Base-by-base conservation (phyloP, 2,113 vertebrate genomes). In the Leucopsar rothschildi region DNA sequence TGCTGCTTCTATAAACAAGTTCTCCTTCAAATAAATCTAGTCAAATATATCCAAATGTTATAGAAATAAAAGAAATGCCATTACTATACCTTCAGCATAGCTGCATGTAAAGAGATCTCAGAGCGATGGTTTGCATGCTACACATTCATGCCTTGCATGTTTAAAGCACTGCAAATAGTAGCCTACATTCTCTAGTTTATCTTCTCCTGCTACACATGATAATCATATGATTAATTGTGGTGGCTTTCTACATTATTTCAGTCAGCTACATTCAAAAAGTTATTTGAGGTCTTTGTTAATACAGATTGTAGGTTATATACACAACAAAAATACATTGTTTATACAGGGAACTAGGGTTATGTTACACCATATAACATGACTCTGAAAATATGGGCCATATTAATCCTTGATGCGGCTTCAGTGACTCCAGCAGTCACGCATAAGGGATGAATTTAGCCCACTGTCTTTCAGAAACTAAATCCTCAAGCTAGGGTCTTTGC, bases 221-320 rank as follows among this genome's bases (percentile, higher is more conserved):
- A 93, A 93, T 98, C 98, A 98, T 97, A 97, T 98, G 98, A 98
- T 97, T 95, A 95, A 96, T 96, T 96, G 93, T 76, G 77, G 92
- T 90, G 52, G 80, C 95, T 97, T 98, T 98, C 96, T 97, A 97
- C 97, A 88, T 97, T 97, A 97, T 96, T 94, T 97, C 94, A 95
- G 96, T 97, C 61, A 76, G 94, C 97, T 97, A 95, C 88, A 96
- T 94, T 97, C 97, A 97, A 96, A 98, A 97, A 97, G 89, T 96
- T 97, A 94, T 97, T 97, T 95, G 96, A 88, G 86, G 86, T 89
- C 87, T 92, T 90, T 68, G 75, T 66, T 83, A 93, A 97, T 91
- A 90, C 61, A 92, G 95, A 95, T 93, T 96, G 90, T 97, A 96
- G 65, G 76, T 96, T 73, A 96, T 92, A 97, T 94, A 96, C 83